Conservation (phyloP, 2,888 invertebrate species). For the Petrophora chlorosata region DNA sequence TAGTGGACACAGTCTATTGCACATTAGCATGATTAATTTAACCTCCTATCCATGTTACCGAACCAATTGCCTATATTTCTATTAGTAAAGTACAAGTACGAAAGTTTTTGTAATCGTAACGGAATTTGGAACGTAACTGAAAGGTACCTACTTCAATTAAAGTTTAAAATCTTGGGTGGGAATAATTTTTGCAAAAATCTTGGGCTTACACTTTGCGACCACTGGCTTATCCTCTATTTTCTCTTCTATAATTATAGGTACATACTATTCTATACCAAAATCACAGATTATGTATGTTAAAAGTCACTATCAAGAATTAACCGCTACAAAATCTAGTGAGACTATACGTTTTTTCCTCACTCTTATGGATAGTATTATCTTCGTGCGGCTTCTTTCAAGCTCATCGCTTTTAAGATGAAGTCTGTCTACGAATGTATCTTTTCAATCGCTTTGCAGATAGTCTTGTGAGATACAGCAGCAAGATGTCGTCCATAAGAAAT, state of each 20-base stretch:
- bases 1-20: conserved; percentile 30
- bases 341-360: conserved; percentile 14
- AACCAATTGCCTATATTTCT: conserved; percentile 15
- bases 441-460: conserved; percentile 13
- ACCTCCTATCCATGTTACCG: conserved; percentile 21
- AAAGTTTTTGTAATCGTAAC: too few species aligned
- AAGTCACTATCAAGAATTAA: too few species aligned
- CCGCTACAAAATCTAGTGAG: too few species aligned
- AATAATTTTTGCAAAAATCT: too few species aligned
- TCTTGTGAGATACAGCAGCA: conserved; percentile 5
- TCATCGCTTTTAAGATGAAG: conserved; percentile 18
- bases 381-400: conserved; percentile 26
- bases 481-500: conserved; percentile 8
- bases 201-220: neutral
- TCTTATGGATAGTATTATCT: conserved; percentile 22
- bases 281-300: too few species aligned
- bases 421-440: conserved; percentile 13
- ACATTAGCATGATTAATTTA: conserved; percentile 36
- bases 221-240: too few species aligned
- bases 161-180: too few species aligned
- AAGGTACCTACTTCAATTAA: too few species aligned
- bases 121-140: too few species aligned
- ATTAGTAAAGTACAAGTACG: too few species aligned
- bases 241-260: too few species aligned
- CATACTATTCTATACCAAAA: too few species aligned